Conservation (phyloP, 2,113 vertebrate species). For the Triplophysa dalaica region DNA sequence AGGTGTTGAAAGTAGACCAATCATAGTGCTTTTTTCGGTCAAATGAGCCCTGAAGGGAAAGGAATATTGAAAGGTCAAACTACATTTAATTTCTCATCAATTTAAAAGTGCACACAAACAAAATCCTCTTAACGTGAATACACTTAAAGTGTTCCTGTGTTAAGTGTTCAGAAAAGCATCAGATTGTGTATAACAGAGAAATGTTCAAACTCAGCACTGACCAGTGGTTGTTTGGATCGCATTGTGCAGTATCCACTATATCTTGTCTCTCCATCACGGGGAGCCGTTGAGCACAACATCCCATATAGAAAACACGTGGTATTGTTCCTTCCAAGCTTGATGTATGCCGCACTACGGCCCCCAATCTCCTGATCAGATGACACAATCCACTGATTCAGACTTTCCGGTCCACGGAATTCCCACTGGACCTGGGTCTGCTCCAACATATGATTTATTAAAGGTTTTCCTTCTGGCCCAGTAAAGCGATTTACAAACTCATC, state of each 20-base stretch:
- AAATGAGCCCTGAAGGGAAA: conserved; percentile 76
- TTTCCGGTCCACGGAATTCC: conserved; percentile 85
- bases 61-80: background rate
- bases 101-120: no score
- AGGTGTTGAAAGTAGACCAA: conserved; percentile 87
- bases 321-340: conserved; percentile 83
- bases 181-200: background rate
- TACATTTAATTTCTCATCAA: background rate
- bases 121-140: background rate
- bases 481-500: conserved; percentile 71
- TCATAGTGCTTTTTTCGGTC: conserved; percentile 80
- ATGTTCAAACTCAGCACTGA: conserved; percentile 64
- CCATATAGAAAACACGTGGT: conserved; percentile 83
- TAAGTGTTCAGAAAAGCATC: no score
- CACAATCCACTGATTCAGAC: conserved; percentile 83
- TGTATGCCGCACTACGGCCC: conserved; percentile 83
- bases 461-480: conserved; percentile 75
- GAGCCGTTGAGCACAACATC: conserved; percentile 76
- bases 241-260: conserved; percentile 92
- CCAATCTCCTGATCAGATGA: conserved; percentile 89
- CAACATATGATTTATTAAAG: conserved; percentile 68
- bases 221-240: conserved; percentile 76
- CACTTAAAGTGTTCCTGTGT: background rate
- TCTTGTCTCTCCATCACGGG: conserved; percentile 84
- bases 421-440: conserved; percentile 87